Conservation (phyloP, 2,113 vertebrate species). For the Crotalus tigris region DNA sequence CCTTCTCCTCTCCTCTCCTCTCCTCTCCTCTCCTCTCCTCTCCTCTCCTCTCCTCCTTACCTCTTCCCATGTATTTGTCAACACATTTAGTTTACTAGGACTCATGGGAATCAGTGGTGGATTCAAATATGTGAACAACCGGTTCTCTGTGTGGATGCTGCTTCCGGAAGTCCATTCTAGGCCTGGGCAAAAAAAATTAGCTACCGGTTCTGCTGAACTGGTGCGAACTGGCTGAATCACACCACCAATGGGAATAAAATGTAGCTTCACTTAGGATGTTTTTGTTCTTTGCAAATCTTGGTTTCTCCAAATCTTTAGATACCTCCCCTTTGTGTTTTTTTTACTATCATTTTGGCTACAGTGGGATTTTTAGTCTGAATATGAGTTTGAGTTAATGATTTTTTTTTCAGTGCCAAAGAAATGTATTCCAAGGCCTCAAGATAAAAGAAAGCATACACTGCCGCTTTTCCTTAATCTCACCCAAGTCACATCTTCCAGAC, state of each 20-base stretch:
- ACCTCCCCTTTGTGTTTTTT: neutral
- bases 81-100: neutral
- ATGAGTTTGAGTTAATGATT: neutral
- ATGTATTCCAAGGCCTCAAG: neutral
- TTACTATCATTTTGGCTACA: neutral
- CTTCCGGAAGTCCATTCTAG: too few relatives aligned
- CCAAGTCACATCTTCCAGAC: slow-evolving; percentile 40
- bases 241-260: neutral
- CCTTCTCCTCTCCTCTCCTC: slow-evolving; percentile 44
- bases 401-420: slow-evolving; percentile 29
- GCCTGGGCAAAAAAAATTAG: too few relatives aligned
- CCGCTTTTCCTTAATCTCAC: neutral
- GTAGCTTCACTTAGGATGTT: neutral
- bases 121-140: too few relatives aligned
- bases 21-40: slow-evolving; percentile 67
- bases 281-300: neutral
- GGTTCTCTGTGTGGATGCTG: too few relatives aligned
- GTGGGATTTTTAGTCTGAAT: neutral
- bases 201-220: too few relatives aligned
- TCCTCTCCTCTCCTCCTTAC: slow-evolving; percentile 72
- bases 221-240: too few relatives aligned
- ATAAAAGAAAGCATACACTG: neutral
- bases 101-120: neutral
- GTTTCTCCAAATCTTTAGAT: neutral
- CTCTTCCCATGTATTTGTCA: slow-evolving; percentile 61